Percentiles rank a stretch among this genome's conserved stretches.
Evolutionary conservation across 2,888 invertebrate species (phyloP).

Genomic region (Microchrysa polita): DNA sequence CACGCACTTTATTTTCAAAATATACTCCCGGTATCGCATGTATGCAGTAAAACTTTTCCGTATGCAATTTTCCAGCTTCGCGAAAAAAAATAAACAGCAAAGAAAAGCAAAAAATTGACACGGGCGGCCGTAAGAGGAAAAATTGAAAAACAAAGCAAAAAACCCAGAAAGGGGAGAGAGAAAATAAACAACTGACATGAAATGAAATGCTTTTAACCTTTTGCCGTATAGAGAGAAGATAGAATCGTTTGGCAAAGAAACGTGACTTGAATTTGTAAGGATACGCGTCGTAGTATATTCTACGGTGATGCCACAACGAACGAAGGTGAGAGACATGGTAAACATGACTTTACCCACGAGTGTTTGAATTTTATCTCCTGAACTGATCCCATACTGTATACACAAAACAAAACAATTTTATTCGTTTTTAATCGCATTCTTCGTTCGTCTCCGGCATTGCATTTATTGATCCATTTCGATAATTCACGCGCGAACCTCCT

Average conservation of each 20-base stretch:
- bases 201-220: slow-evolving; percentile 7
- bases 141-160: neutral
- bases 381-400: slow-evolving; percentile 3
- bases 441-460: slow-evolving; percentile 20
- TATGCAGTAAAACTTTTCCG: neutral
- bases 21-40: neutral
- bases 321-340: neutral
- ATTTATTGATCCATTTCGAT: slow-evolving; percentile 40
- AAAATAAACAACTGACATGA: neutral
- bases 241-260: slow-evolving; percentile 46
- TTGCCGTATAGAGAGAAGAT: slow-evolving; percentile 24
- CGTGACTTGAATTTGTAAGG: slow-evolving; percentile 47
- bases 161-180: neutral
- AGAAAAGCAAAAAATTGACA: neutral
- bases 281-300: slow-evolving; percentile 8
- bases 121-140: neutral
- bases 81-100: too few relatives aligned
- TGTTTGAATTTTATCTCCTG: neutral
- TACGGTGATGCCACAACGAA: too few relatives aligned
- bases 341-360: slow-evolving; percentile 8
- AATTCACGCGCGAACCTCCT: slow-evolving; percentile 9
- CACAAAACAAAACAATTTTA: slow-evolving; percentile 32
- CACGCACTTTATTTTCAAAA: slow-evolving; percentile 5
- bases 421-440: slow-evolving; percentile 41
- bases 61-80: neutral